phyloP scores from a whole-genome alignment of 2,888 invertebrate species.

The Ceriagrion tenellum region DNA sequence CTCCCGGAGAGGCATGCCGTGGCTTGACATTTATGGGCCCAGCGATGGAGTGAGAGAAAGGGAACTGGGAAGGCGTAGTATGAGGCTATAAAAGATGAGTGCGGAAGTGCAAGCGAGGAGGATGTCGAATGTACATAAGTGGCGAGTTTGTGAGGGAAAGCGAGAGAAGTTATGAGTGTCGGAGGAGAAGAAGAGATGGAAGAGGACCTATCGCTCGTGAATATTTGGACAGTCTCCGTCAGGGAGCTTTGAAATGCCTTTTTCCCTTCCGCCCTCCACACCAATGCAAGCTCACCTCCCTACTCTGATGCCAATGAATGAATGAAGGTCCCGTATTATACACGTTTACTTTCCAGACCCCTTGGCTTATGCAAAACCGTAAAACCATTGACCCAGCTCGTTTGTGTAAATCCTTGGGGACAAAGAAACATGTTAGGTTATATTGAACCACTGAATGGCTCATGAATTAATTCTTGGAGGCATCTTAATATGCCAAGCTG shows the following conservation, averaged over 20 bases:
- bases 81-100: not conserved
- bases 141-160: not conserved
- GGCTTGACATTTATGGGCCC: constrained; percentile 42
- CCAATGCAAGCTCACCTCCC: not conserved
- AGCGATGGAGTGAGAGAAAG: constrained; percentile 31
- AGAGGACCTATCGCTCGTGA: not conserved
- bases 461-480: not conserved
- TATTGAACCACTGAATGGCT: too few relatives aligned
- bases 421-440: too few relatives aligned
- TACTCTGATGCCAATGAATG: not conserved
- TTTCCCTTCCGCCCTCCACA: not conserved
- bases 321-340: not conserved
- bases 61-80: not conserved
- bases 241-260: not conserved
- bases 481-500: not conserved
- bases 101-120: not conserved
- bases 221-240: constrained; percentile 4
- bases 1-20: not conserved
- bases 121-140: not conserved
- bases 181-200: not conserved
- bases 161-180: not conserved
- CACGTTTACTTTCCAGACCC: not conserved
- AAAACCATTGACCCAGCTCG: not conserved
- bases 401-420: too few relatives aligned
- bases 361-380: not conserved